A percentile compares a stretch with the other conserved stretches of the same genome.
phyloP scores from a whole-genome alignment of 2,888 invertebrate species.

The Caenorhabditis drosophilae region DNA sequence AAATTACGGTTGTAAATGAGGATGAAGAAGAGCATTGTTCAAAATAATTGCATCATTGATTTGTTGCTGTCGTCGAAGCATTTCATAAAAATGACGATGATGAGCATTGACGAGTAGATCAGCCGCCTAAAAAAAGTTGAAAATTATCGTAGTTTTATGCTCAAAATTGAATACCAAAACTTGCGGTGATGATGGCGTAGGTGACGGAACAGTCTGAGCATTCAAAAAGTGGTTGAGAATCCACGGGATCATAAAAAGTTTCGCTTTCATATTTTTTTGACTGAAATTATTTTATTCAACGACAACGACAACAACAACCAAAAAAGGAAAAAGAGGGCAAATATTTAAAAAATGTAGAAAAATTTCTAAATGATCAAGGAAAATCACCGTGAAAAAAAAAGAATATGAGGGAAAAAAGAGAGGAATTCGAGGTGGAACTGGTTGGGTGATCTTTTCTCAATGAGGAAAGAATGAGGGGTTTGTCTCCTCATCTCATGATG shows the following conservation, averaged over 20 bases:
- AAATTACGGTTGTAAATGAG: too few species aligned
- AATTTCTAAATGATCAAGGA: too few species aligned
- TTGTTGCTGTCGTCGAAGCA: conserved; percentile 44
- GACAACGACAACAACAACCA: background rate
- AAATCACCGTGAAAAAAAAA: background rate
- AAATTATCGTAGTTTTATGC: background rate
- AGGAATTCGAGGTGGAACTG: too few species aligned
- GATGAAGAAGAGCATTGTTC: conserved; percentile 41
- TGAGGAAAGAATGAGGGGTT: too few species aligned
- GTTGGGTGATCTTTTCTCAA: too few species aligned
- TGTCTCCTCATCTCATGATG: too few species aligned
- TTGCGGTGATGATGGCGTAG: conserved; percentile 6
- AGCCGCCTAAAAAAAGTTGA: conserved; percentile 6
- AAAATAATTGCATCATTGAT: conserved; percentile 44
- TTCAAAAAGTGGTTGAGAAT: conserved; percentile 6
- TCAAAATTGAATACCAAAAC: conserved; percentile 18
- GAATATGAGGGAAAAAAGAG: background rate
- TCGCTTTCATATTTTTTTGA: conserved; percentile 18
- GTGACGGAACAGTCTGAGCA: conserved; percentile 3
- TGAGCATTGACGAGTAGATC: conserved; percentile 26
- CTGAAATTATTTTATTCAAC: background rate
- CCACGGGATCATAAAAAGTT: conserved; percentile 41
- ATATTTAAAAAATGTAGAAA: too few species aligned
- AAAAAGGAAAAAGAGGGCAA: too few species aligned
- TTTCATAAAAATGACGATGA: conserved; percentile 34